These are phyloP conservation scores for Ciconia nigra DNA, from an alignment of 2,797 vertebrate species.

Conservation along the genomic window DNA sequence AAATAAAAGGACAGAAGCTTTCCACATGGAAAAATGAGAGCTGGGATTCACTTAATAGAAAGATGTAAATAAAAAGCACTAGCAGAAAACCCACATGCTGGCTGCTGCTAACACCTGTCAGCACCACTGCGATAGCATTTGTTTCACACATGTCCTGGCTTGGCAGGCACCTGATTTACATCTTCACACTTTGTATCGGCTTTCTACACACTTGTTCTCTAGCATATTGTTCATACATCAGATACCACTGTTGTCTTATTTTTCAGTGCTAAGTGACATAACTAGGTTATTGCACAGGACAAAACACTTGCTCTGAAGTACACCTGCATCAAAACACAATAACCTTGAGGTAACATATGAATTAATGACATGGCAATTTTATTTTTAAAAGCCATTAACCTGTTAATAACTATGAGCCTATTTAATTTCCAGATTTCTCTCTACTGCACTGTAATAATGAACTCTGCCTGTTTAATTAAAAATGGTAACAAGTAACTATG, in stretches of 20 bases:
- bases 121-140: background rate
- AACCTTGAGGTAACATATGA: background rate
- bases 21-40: background rate
- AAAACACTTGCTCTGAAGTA: background rate
- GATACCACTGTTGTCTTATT: background rate
- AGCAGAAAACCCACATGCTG: background rate
- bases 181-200: slow-evolving; percentile 22
- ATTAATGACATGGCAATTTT: background rate
- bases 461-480: background rate
- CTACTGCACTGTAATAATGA: background rate
- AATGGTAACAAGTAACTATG: background rate
- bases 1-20: background rate
- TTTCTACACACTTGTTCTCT: background rate
- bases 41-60: background rate
- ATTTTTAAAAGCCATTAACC: background rate
- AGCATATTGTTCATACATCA: background rate
- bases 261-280: background rate
- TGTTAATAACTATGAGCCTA: background rate
- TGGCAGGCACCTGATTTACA: slow-evolving; percentile 35
- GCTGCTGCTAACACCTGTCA: slow-evolving; percentile 28
- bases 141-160: slow-evolving; percentile 26
- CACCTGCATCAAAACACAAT: background rate
- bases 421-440: background rate
- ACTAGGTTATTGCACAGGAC: background rate
- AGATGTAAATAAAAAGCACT: background rate